Conservation (phyloP, 1,140 invertebrate species). For the Triops cancriformis region DNA sequence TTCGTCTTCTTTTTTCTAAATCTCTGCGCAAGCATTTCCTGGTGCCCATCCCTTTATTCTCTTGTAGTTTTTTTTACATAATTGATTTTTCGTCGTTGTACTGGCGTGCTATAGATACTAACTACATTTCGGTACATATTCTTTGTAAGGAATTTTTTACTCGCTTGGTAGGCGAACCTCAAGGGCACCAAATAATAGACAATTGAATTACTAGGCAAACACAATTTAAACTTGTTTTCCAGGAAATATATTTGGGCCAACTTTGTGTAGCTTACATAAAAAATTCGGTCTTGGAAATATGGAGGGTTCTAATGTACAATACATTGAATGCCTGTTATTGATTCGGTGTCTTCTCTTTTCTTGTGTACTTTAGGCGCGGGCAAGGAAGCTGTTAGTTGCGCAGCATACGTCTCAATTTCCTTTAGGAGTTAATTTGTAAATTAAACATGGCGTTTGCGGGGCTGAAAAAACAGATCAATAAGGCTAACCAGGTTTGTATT, state of each 20-base stretch:
- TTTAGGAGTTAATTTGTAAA: constrained; percentile 11
- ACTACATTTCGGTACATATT: too few species aligned
- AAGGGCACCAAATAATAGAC: too few species aligned
- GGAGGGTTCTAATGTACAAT: neutral
- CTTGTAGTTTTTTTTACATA: too few species aligned
- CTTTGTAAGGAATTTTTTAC: neutral
- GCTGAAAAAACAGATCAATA: constrained; percentile 96
- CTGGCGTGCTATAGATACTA: too few species aligned
- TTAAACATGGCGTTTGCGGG: constrained; percentile 86
- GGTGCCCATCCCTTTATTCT: too few species aligned
- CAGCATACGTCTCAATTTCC: neutral
- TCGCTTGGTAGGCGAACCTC: neutral
- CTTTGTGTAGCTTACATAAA: neutral
- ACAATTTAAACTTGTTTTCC: too few species aligned
- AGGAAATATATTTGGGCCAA: too few species aligned
- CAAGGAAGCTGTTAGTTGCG: neutral
- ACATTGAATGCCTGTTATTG: neutral
- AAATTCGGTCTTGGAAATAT: neutral
- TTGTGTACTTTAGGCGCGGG: neutral
- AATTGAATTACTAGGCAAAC: too few species aligned
- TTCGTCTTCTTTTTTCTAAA: too few species aligned
- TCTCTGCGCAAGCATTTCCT: too few species aligned
- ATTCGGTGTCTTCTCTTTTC: neutral
- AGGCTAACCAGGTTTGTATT: constrained; percentile 84
- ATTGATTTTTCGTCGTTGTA: too few species aligned